These are phyloP conservation scores for Pachydiplax longipennis DNA, from an alignment of 2,888 invertebrate species.

Conservation along the genomic window DNA sequence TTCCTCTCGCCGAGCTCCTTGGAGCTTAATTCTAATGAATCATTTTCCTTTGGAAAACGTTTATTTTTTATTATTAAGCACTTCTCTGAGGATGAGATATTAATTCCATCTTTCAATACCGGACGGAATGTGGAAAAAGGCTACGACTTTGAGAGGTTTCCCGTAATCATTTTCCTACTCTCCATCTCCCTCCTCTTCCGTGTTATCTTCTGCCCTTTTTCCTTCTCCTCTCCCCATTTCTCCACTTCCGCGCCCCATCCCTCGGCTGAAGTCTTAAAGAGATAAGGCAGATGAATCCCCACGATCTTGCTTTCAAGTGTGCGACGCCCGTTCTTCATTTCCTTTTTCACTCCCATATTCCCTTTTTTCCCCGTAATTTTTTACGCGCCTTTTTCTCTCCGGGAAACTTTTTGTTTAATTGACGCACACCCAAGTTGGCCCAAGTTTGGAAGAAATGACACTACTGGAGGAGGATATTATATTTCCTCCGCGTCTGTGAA, in stretches of 20 bases:
- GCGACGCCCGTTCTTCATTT: background rate
- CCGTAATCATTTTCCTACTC: background rate
- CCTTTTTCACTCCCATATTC: no score
- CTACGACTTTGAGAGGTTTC: background rate
- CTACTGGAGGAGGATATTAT: no score
- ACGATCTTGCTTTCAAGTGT: background rate
- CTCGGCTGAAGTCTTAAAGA: background rate
- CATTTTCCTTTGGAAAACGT: background rate
- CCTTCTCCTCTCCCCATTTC: no score
- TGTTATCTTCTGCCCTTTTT: no score
- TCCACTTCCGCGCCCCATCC: no score
- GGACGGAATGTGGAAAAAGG: background rate
- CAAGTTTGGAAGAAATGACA: background rate
- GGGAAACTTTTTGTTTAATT: background rate
- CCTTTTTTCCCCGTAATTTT: background rate
- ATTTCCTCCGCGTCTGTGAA: no score
- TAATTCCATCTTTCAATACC: background rate
- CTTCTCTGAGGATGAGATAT: background rate
- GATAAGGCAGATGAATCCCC: background rate
- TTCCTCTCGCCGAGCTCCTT: background rate
- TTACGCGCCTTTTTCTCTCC: background rate
- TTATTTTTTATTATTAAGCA: background rate
- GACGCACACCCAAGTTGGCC: no score
- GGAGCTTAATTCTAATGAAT: background rate
- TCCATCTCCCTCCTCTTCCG: background rate